Evolutionary conservation across 2,888 invertebrate species (phyloP).

Genomic region (Entomobrya multifasciata): DNA sequence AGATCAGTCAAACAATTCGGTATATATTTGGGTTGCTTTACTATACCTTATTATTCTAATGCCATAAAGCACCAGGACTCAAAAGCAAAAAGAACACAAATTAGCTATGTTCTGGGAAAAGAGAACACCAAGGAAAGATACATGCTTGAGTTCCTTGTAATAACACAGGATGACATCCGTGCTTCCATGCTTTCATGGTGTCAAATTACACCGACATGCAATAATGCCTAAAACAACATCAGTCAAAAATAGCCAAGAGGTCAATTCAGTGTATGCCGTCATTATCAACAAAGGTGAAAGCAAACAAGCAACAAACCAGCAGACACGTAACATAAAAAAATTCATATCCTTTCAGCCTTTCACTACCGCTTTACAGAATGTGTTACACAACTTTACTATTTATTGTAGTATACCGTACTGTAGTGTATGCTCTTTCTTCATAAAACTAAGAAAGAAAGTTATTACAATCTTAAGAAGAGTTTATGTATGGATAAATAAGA

Average conservation of each 20-base stretch:
- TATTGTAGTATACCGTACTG: too few species aligned
- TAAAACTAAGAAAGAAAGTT: too few species aligned
- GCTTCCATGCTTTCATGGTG: conserved; percentile 23
- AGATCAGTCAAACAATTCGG: conserved; percentile 7
- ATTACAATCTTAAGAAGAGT: too few species aligned
- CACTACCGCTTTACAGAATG: not conserved
- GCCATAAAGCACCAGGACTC: too few species aligned
- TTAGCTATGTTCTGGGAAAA: too few species aligned
- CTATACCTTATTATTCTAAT: not conserved
- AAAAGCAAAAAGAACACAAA: too few species aligned
- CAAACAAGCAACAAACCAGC: not conserved
- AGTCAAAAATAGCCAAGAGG: conserved; percentile 46
- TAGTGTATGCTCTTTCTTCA: too few species aligned
- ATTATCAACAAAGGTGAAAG: not conserved
- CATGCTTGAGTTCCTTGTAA: not conserved
- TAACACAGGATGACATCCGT: conserved; percentile 31
- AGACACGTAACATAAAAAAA: not conserved
- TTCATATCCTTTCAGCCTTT: not conserved
- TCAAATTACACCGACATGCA: conserved; percentile 42
- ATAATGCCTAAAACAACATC: conserved; percentile 12
- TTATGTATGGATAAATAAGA: not conserved
- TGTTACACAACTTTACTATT: not conserved
- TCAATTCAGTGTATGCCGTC: not conserved
- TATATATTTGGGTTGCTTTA: not conserved
- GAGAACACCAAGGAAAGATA: too few species aligned